These are phyloP conservation scores for Variabilichromis moorii DNA, from an alignment of 2,113 vertebrate species.

Conservation along the genomic window DNA sequence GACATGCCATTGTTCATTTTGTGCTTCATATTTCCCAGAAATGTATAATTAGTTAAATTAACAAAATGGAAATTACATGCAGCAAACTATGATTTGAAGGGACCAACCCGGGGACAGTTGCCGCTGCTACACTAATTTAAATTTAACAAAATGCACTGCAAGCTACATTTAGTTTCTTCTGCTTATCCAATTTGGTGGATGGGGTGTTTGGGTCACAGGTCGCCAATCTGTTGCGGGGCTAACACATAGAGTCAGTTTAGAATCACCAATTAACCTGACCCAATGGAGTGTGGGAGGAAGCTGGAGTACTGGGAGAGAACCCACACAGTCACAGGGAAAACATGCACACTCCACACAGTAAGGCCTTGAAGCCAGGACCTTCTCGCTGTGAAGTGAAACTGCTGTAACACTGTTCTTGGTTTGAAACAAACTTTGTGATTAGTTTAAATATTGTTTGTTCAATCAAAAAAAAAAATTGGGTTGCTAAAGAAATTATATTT, in stretches of 20 bases:
- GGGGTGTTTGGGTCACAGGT: neutral
- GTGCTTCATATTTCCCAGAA: neutral
- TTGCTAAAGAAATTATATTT: neutral
- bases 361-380: neutral
- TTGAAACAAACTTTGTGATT: neutral
- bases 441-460: neutral
- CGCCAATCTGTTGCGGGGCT: neutral
- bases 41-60: neutral
- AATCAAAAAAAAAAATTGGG: neutral
- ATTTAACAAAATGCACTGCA: neutral
- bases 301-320: neutral
- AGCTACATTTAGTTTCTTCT: neutral
- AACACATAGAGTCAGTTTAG: neutral
- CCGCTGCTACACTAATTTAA: neutral
- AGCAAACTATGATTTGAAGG: neutral
- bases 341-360: neutral
- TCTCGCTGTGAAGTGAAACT: neutral
- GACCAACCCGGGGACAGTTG: neutral
- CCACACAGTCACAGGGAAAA: neutral
- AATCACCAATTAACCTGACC: neutral
- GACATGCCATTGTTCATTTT: neutral
- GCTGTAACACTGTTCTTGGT: neutral
- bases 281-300: neutral
- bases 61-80: neutral
- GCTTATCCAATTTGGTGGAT: neutral